Percentiles rank a stretch among this genome's conserved stretches.
These are phyloP conservation scores for Pelobates fuscus DNA, from an alignment of 2,113 vertebrate genomes.

Conservation along the genomic window DNA sequence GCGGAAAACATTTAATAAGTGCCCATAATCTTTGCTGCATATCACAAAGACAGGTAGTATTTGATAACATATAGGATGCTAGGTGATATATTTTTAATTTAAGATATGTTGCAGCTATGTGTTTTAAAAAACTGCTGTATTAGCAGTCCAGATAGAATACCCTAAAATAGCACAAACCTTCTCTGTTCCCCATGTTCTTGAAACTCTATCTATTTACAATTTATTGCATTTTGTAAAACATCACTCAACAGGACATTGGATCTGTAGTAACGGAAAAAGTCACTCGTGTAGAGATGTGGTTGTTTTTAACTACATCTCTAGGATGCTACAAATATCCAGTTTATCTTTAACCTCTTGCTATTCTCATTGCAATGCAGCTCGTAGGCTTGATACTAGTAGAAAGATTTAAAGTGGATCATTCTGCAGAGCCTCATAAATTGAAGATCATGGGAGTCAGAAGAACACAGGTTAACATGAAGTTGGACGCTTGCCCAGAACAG, in stretches of 20 bases:
- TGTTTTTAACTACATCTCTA: neutral
- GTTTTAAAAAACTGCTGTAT: too few relatives aligned
- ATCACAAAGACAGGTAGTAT: too few relatives aligned
- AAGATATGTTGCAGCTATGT: too few relatives aligned
- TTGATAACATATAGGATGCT: too few relatives aligned
- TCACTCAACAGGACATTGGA: neutral
- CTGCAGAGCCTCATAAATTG: conserved; percentile 23
- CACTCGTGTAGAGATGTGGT: neutral
- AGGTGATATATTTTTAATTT: too few relatives aligned
- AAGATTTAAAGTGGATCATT: conserved; percentile 29
- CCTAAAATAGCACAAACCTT: neutral
- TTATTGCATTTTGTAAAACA: neutral
- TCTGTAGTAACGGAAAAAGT: neutral
- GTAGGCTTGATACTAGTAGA: conserved; percentile 14
- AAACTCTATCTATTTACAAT: neutral
- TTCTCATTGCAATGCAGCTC: conserved; percentile 3
- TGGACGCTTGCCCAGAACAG: conserved; percentile 38
- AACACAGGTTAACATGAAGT: conserved; percentile 30
- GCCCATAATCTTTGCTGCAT: too few relatives aligned
- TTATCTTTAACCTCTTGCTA: conserved; percentile 1
- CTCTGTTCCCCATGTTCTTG: neutral
- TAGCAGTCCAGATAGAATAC: too few relatives aligned
- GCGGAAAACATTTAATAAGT: too few relatives aligned
- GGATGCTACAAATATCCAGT: neutral
- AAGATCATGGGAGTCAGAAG: conserved; percentile 26